Evolutionary conservation across 2,888 invertebrate species (phyloP).

Genomic region (Cylloceria caligata): DNA sequence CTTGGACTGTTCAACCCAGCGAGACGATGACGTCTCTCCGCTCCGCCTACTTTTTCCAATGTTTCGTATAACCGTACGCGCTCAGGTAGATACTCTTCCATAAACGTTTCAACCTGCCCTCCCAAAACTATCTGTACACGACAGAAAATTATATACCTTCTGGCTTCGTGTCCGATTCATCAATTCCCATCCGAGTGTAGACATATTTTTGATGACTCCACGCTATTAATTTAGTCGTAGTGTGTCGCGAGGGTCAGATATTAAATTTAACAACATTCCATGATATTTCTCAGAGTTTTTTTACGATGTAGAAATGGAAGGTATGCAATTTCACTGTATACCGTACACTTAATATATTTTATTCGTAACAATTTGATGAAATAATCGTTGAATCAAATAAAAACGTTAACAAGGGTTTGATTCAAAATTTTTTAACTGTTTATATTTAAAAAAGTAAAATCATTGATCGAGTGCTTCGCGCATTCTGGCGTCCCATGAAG

Average conservation of each 20-base stretch:
- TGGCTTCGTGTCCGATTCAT: slow-evolving; percentile 37
- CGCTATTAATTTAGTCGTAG: background rate
- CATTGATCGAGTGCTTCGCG: too few relatives aligned
- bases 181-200: slow-evolving; percentile 32
- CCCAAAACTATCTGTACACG: slow-evolving; percentile 31
- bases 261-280: background rate
- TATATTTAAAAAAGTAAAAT: too few relatives aligned
- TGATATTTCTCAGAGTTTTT: background rate
- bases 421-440: too few relatives aligned
- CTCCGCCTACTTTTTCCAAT: slow-evolving; percentile 45
- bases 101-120: slow-evolving; percentile 43
- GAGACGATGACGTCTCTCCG: slow-evolving; percentile 62
- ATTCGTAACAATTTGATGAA: too few relatives aligned
- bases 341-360: too few relatives aligned
- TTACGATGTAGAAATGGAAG: too few relatives aligned
- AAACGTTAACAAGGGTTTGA: too few relatives aligned
- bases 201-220: slow-evolving; percentile 6
- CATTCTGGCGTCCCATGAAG: too few relatives aligned
- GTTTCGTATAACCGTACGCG: slow-evolving; percentile 9
- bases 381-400: too few relatives aligned
- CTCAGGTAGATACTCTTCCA: slow-evolving; percentile 59
- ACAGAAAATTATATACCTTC: slow-evolving; percentile 53
- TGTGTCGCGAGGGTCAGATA: background rate
- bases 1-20: slow-evolving; percentile 54
- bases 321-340: too few relatives aligned